Evolutionary conservation across 2,113 vertebrate species (phyloP).

Genomic region (Podarcis raffonei): DNA sequence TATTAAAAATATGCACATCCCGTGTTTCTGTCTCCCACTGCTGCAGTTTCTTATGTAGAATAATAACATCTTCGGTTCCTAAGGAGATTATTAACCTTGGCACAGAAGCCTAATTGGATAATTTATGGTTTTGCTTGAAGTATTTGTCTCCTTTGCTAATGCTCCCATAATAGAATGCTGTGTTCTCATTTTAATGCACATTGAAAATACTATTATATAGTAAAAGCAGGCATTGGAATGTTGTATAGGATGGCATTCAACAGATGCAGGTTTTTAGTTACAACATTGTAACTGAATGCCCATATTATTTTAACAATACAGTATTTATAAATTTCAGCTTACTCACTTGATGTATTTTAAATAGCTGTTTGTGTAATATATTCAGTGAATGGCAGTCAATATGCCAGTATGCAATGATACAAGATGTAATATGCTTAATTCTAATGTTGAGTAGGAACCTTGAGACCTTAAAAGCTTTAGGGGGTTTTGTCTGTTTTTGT

Average conservation of each 20-base stretch:
- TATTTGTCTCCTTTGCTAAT: not conserved
- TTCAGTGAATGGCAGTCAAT: not conserved
- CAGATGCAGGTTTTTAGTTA: not conserved
- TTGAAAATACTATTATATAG: not conserved
- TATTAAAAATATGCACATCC: not conserved
- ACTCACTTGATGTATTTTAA: not conserved
- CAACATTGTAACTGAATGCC: not conserved
- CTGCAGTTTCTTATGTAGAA: not conserved
- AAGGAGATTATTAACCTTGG: conserved; percentile 7
- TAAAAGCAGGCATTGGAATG: not conserved
- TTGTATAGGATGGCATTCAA: not conserved
- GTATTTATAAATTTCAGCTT: not conserved
- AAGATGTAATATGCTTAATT: not conserved
- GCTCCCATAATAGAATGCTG: not conserved
- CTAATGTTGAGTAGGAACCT: not conserved
- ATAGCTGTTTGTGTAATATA: not conserved
- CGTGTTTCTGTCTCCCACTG: not conserved
- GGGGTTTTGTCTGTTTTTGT: not conserved
- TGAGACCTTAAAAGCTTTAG: not conserved
- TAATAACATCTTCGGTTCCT: not conserved
- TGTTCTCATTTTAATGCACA: not conserved
- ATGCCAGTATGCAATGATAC: not conserved
- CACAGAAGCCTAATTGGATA: conserved; percentile 3
- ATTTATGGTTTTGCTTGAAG: not conserved
- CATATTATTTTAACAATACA: not conserved